Base-by-base conservation (phyloP, 2,888 invertebrate species). In the Pollenia griseotomentosa region DNA sequence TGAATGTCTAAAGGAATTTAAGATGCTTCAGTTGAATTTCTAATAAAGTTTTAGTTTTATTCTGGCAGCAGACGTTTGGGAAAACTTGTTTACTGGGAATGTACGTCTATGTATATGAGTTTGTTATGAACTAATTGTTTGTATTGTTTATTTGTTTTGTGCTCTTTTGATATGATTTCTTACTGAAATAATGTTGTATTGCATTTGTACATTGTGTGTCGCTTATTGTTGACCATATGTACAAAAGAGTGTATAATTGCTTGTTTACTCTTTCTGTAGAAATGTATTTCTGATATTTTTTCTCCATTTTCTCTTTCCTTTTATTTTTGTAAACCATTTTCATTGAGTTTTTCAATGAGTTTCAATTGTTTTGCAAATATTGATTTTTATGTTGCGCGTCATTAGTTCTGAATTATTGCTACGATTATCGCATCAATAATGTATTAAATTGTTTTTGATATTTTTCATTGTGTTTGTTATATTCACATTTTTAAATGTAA, bases 341-440 rank as follows among this genome's bases (percentile, higher is more conserved):
- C 55, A 68, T 55, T 73, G 66, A 53, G 61, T 63, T 78, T 86
- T 83, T 63, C 74, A 83, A 79, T 75, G 86, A 82, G 82, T 82
- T 86, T 86, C 83, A 83, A 86, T 86, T 86, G 86, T 75, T 83
- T 75, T 79, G 65, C 61, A 86, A 86, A 86, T 86, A 86, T 83
- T 86, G 86, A 86, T 86, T 86, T 86, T 83, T 65, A 79, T 75
- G 65, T 83, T 83, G 70, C 79, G 79, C 83, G 79, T 86, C 86
- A 86, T 86, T 86, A 86, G 83, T 80, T 86, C 83, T 86, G 86
- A 86, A 86, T 86, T 86, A 86, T 86, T 83, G 75, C 75, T 79
- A 75, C 86, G 75, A 86, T 86, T 83, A 86, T 86, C 75, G 79
- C 79, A 83, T 86, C 75, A 86, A 86, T 86, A 86, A 83, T 83